phyloP scores from a whole-genome alignment of 2,888 invertebrate genomes.

The Penaeus monodon region DNA sequence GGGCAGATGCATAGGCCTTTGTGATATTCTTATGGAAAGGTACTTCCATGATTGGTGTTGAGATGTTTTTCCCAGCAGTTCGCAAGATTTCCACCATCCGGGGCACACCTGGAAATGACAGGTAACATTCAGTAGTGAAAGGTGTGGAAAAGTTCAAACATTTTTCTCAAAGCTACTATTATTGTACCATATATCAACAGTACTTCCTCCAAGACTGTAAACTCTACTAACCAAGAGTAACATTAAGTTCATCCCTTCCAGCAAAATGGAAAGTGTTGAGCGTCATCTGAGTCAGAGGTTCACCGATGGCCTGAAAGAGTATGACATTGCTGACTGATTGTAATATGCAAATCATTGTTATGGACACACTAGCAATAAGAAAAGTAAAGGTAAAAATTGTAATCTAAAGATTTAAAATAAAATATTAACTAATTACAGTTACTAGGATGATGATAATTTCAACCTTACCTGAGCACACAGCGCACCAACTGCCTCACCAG shows the following conservation, averaged over 20 bases:
- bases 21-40: constrained; percentile 78
- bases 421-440: no score
- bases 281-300: constrained; percentile 99
- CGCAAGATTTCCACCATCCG: constrained; percentile 63
- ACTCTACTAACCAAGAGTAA: constrained; percentile 88
- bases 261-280: constrained; percentile 99
- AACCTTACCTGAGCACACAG: constrained; percentile 85
- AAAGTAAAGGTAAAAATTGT: background rate
- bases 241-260: constrained; percentile 99
- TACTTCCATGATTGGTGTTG: constrained; percentile 96
- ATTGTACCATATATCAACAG: background rate
- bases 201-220: constrained; percentile 73
- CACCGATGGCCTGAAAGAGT: constrained; percentile 84
- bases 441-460: background rate
- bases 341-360: no score
- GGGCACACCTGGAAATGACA: constrained; percentile 58
- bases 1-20: constrained; percentile 77
- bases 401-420: no score
- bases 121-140: background rate
- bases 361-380: no score
- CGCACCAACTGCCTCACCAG: constrained; percentile 96
- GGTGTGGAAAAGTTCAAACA: background rate
- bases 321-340: background rate
- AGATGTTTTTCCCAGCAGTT: constrained; percentile 86
- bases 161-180: background rate